These are phyloP conservation scores for Balearica regulorum DNA, from an alignment of 2,797 vertebrate species.

Conservation along the genomic window DNA sequence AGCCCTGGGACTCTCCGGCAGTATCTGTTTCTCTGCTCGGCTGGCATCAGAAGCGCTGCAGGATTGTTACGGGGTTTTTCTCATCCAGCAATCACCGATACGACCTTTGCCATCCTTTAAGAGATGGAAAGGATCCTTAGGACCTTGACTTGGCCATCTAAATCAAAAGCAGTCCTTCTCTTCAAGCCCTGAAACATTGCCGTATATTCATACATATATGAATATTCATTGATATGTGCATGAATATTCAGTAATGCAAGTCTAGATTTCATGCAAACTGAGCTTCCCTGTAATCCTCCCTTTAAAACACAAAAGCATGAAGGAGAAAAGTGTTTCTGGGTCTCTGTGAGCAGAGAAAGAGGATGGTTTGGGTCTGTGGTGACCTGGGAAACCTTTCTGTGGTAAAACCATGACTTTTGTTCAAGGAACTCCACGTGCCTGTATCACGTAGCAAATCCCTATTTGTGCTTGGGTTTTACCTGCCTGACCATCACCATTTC, in stretches of 20 bases:
- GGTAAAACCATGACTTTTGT: neutral
- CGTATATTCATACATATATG: neutral
- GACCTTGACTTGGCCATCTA: neutral
- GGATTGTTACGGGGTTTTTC: neutral
- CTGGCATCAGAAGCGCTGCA: neutral
- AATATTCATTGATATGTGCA: neutral
- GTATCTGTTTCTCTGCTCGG: neutral
- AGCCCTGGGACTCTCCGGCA: neutral
- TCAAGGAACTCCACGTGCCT: neutral
- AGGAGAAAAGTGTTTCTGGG: neutral
- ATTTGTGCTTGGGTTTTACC: neutral
- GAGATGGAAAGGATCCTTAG: neutral
- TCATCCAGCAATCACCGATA: neutral
- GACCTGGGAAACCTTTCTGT: neutral
- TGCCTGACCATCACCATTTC: neutral
- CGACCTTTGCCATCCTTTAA: neutral
- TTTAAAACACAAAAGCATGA: neutral
- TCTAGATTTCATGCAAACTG: conserved; percentile 32
- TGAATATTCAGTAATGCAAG: neutral
- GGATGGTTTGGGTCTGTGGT: neutral
- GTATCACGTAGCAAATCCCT: neutral
- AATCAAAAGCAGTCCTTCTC: neutral
- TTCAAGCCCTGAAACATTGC: neutral
- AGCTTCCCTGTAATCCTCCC: neutral
- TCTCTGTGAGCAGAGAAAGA: neutral